phyloP scores from a whole-genome alignment of 2,888 invertebrate species.

The Acronicta alni region DNA sequence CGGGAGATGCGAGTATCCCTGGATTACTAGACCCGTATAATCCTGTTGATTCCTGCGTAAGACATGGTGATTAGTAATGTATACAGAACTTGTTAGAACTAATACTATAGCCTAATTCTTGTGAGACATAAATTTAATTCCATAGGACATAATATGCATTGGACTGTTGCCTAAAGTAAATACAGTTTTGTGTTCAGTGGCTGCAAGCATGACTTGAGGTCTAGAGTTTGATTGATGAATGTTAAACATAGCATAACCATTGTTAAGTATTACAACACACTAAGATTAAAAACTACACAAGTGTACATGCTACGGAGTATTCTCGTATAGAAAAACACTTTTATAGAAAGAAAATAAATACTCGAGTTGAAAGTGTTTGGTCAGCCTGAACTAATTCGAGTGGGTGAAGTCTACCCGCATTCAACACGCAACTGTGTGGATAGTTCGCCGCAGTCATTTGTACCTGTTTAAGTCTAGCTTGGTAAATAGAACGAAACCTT shows the following conservation, averaged over 20 bases:
- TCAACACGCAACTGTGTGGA: slow-evolving; percentile 47
- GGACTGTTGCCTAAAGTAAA: neutral
- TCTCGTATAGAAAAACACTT: slow-evolving; percentile 16
- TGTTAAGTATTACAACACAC: too few species aligned
- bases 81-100: slow-evolving; percentile 42
- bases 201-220: too few species aligned
- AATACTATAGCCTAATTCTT: slow-evolving; percentile 13
- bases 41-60: slow-evolving; percentile 84
- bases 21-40: slow-evolving; percentile 88
- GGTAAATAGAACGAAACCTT: slow-evolving; percentile 47
- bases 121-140: neutral
- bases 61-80: slow-evolving; percentile 66
- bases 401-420: slow-evolving; percentile 17
- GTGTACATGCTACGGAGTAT: too few species aligned
- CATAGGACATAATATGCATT: neutral
- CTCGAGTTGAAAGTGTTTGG: slow-evolving; percentile 10
- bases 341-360: slow-evolving; percentile 15
- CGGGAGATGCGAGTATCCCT: slow-evolving; percentile 91
- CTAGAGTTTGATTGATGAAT: too few species aligned
- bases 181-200: too few species aligned
- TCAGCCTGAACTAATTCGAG: slow-evolving; percentile 38
- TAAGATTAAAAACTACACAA: too few species aligned
- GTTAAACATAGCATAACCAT: too few species aligned
- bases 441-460: slow-evolving; percentile 51
- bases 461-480: slow-evolving; percentile 41